Base-by-base conservation (phyloP, 2,797 vertebrate species). In the Poeciliopsis infans region DNA sequence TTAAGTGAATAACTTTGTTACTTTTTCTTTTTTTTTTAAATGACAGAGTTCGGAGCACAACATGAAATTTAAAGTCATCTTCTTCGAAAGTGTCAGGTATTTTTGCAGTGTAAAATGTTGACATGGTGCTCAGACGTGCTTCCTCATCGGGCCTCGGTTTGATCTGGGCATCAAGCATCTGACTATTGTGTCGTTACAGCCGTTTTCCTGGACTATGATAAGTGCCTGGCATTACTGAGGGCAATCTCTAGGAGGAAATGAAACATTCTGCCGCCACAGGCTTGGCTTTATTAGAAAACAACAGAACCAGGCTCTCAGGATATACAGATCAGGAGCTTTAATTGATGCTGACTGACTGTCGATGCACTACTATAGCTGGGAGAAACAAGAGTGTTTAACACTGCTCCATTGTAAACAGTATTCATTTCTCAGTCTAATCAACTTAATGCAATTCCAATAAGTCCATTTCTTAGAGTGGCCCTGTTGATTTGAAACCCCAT, bases 231-330 rank as follows among this genome's bases (percentile, higher is more conserved):
- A 91, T 94, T 94, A 94, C 91, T 83, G 86, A 93, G 88, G 91
- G 83, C 93, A 93, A 93, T 95, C 93, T 93, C 92, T 77, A 83
- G 87, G 92, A 94, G 94, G 94, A 95, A 95, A 95, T 95, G 92
- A 95, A 94, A 95, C 93, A 92, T 93, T 91, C 82, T 91, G 91
- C 87, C 86, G 90, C 92, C 89, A 92, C 91, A 91, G 91, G 93
- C 87, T 1, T 45, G 84, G 88, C 90, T 94, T 94, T 95, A 93
- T 94, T 92, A 93, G 93, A 94, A 88, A 91, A 94, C 92, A 95
- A 95, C 91, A 91, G 92, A 85, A 89, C 88, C 84, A 76, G 87
- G 86, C 87, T 92, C 88, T 91, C 89, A 89, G 83, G 92, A 94
- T 92, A 91, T 88, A 94, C 87, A 89, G 86, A 92, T 95, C 92